These are phyloP conservation scores for Bombus cullumanus DNA, from an alignment of 1,140 invertebrate genomes.

Conservation along the genomic window DNA sequence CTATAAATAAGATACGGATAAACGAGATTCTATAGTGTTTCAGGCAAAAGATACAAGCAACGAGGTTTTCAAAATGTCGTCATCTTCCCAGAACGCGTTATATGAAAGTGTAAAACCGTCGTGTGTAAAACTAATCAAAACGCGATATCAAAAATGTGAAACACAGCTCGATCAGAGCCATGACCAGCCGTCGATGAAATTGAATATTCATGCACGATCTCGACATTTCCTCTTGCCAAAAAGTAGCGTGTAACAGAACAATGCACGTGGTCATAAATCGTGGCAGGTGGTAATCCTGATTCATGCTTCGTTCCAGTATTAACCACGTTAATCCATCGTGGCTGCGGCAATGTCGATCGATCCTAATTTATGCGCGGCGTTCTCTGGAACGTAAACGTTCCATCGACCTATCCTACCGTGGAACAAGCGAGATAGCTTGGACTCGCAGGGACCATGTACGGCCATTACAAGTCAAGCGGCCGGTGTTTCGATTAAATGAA, in stretches of 20 bases:
- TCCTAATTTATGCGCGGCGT: slow-evolving; percentile 61
- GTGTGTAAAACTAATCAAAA: background rate
- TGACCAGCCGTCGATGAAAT: slow-evolving; percentile 68
- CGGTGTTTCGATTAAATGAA: background rate
- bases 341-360: slow-evolving; percentile 58
- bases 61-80: no score
- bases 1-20: no score
- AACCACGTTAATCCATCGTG: slow-evolving; percentile 65
- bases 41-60: no score
- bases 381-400: slow-evolving; percentile 4
- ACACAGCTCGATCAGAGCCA: slow-evolving; percentile 37
- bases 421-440: background rate
- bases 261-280: slow-evolving; percentile 56
- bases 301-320: slow-evolving; percentile 60
- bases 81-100: background rate
- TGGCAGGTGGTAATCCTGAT: slow-evolving; percentile 73
- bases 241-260: slow-evolving; percentile 54
- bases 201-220: slow-evolving; percentile 71
- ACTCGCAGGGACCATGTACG: background rate
- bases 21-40: no score
- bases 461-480: background rate
- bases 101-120: background rate
- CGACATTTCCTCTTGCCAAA: slow-evolving; percentile 42
- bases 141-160: slow-evolving; percentile 8
- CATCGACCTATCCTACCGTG: background rate